A percentile compares a stretch with the other conserved stretches of the same genome.
Evolutionary conservation across 2,797 vertebrate genomes (phyloP).

Genomic region (Muraenolepis orangiensis): DNA sequence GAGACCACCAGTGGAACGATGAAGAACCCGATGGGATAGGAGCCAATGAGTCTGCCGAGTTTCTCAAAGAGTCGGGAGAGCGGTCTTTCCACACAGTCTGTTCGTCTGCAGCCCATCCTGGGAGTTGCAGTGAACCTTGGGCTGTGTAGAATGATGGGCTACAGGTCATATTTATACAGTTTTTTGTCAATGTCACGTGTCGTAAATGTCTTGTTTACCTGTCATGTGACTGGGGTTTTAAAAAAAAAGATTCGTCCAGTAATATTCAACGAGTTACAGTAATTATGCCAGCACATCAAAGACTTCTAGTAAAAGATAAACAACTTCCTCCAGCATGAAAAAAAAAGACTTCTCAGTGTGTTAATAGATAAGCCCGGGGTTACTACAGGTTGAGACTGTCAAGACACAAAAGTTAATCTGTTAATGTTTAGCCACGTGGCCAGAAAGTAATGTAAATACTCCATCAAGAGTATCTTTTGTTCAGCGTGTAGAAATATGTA

Average conservation of each 20-base stretch:
- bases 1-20: slow-evolving; percentile 64
- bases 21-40: slow-evolving; percentile 55
- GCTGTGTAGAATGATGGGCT: background rate
- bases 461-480: background rate
- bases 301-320: background rate
- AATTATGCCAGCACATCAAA: background rate
- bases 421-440: background rate
- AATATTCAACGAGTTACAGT: background rate
- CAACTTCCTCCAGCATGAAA: background rate
- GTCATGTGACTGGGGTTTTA: background rate
- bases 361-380: background rate
- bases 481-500: background rate
- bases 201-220: background rate
- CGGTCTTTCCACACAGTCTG: slow-evolving; percentile 60
- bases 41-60: slow-evolving; percentile 54
- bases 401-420: background rate
- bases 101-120: slow-evolving; percentile 51
- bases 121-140: background rate
- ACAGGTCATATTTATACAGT: background rate
- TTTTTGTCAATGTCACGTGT: background rate
- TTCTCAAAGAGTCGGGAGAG: slow-evolving; percentile 56
- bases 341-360: background rate
- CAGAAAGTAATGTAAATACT: background rate
- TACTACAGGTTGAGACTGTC: background rate
- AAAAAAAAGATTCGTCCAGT: background rate